These are phyloP conservation scores for Hedychridium roseum DNA, from an alignment of 2,888 invertebrate species.

Conservation along the genomic window DNA sequence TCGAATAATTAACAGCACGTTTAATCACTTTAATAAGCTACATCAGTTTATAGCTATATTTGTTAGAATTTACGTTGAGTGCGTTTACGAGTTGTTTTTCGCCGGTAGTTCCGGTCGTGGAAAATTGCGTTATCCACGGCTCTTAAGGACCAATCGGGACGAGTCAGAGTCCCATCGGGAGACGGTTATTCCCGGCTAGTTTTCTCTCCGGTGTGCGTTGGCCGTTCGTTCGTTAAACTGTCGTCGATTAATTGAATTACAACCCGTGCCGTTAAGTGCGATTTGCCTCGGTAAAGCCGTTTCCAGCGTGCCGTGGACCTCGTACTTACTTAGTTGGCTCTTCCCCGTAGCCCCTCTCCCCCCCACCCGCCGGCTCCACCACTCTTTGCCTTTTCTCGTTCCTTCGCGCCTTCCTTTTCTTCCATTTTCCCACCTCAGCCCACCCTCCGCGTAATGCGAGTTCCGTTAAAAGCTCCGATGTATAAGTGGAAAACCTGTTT, in stretches of 20 bases:
- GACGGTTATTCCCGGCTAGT: conserved; percentile 4
- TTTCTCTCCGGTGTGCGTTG: conserved; percentile 4
- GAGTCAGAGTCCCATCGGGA: conserved; percentile 4
- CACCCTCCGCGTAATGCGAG: conserved; percentile 12
- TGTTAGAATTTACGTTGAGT: too few species aligned
- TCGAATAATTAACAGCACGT: too few species aligned
- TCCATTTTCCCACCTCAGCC: too few species aligned
- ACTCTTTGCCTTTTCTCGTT: too few species aligned
- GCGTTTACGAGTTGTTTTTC: too few species aligned
- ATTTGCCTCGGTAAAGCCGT: conserved; percentile 14
- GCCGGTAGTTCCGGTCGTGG: not conserved
- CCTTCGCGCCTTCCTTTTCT: too few species aligned
- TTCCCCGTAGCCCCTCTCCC: not conserved
- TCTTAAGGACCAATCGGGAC: conserved; percentile 13
- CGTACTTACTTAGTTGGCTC: not conserved
- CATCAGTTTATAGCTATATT: too few species aligned
- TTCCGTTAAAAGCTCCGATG: conserved; percentile 20
- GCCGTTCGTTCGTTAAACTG: conserved; percentile 20
- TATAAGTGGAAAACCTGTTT: conserved; percentile 25
- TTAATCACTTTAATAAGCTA: too few species aligned
- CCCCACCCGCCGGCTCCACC: too few species aligned
- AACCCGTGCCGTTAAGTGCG: conserved; percentile 17
- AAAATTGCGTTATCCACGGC: conserved; percentile 15
- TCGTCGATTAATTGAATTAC: conserved; percentile 27
- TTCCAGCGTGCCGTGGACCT: not conserved